Evolutionary conservation across 2,113 vertebrate genomes (phyloP), one percentile per base, ranked within the genome.

Genomic region (Lagopus muta): DNA sequence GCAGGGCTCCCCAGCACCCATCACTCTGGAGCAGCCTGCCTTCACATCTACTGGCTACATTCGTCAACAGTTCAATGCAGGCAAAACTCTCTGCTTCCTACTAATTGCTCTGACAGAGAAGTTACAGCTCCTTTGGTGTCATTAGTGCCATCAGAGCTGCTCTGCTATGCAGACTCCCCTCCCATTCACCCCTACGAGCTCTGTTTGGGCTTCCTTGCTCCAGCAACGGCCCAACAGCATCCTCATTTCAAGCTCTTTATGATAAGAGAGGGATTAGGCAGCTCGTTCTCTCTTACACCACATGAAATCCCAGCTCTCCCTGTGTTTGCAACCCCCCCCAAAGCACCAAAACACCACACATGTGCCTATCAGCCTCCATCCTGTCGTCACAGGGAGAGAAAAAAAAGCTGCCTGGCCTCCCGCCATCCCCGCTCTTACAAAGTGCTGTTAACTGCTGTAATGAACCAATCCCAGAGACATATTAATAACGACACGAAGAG

Each of bases 401-500:
- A 95, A 65, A 65, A 82, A 93, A 95, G 76, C 71, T 54, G 89
- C 57, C 82, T 96, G 97, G 97, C 96, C 75, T 25, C 45, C 48
- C 62, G 96, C 97, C 96, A 96, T 13, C 75, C 45, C 36, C 1
- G 19, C 86, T 96, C 89, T 94, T 95, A 95, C 57, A 96, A 97
- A 95, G 92, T 86, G 75, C 92, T 62, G 94, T 96, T 97, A 98
- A 95, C 78, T 3, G 16, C 97, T 91, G 96, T 95, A 96, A 97
- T 96, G 95, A 98, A 95, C 96, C 96, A 95, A 89, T 97, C 94
- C 93, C 76, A 93, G 90, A 96, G 94, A 97, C 94, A 79, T 96
- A 98, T 98, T 97, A 98, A 98, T 97, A 97, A 97, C 54, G 91
- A 94, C 97, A 97, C 69, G 83, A 96, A 97, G 96, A 97, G 96